phyloP scores from a whole-genome alignment of 2,113 vertebrate genomes.

The Hemibagrus wyckioides region DNA sequence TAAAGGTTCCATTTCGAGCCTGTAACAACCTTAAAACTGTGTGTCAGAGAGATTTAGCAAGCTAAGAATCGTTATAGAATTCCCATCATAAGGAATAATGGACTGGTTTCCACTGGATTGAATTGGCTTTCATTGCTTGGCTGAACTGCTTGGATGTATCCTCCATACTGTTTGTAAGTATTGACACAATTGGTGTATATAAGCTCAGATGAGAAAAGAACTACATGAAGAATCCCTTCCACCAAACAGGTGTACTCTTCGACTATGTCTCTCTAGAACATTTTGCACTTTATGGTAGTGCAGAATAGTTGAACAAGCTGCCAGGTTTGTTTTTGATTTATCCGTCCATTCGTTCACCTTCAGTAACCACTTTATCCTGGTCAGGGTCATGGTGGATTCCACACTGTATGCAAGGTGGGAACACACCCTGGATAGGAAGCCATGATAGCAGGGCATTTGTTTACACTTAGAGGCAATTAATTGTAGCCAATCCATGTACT shows the following conservation, averaged over 20 bases:
- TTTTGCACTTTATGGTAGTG: background rate
- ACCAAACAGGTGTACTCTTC: background rate
- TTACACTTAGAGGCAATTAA: background rate
- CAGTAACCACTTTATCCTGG: background rate
- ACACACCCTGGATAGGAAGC: background rate
- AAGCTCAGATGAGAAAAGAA: background rate
- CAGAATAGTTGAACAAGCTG: background rate
- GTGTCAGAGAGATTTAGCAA: background rate
- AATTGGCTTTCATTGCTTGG: background rate
- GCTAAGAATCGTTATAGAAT: background rate
- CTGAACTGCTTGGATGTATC: background rate
- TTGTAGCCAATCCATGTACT: background rate
- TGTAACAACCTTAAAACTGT: background rate
- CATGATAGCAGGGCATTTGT: background rate
- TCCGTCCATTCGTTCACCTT: background rate
- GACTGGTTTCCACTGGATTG: background rate
- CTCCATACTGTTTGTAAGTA: background rate
- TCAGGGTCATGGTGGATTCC: background rate
- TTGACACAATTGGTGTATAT: background rate
- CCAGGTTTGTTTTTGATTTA: background rate
- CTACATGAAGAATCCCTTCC: background rate
- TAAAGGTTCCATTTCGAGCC: background rate
- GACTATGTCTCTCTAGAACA: background rate
- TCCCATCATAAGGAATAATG: background rate
- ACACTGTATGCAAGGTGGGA: background rate